Percentiles rank a stretch among this genome's conserved stretches.
Conservation (phyloP, 64 coral and sea anemone species). For the Actinia equina region DNA sequence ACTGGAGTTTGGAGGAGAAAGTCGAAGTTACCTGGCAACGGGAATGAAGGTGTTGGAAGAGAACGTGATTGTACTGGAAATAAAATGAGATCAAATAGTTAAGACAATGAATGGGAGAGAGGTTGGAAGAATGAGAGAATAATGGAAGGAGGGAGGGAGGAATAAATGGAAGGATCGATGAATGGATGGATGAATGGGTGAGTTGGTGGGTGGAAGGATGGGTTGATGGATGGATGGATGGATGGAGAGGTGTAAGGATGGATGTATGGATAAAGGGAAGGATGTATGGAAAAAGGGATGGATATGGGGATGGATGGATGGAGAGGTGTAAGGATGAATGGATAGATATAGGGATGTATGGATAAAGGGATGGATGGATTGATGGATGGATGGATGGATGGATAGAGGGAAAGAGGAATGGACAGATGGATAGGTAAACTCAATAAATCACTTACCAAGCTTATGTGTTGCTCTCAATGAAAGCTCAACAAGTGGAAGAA, state of each 20-base stretch:
- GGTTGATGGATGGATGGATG: background rate
- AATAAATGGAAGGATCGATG: too few species aligned
- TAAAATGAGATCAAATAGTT: background rate
- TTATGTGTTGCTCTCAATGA: constrained; percentile 2
- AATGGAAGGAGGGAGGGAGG: too few species aligned
- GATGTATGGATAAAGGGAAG: too few species aligned
- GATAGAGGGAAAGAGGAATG: background rate
- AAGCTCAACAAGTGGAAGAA: constrained; percentile 25
- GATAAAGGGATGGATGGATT: background rate
- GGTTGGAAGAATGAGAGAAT: background rate
- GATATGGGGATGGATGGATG: too few species aligned
- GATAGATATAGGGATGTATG: too few species aligned
- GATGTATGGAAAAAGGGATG: too few species aligned
- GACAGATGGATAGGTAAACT: background rate
- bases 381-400: background rate
- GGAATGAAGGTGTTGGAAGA: constrained; percentile 2
- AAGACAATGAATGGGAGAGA: background rate
- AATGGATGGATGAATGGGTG: too few species aligned
- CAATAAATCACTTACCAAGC: constrained; percentile 12
- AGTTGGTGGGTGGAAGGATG: background rate
- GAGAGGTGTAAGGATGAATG: too few species aligned
- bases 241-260: background rate
- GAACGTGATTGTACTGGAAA: constrained; percentile 1
- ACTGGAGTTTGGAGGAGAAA: constrained; percentile 14
- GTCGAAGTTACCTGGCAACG: constrained; percentile 22